Conservation (phyloP, 2,888 invertebrate species). For the Nomada hirtipes region DNA sequence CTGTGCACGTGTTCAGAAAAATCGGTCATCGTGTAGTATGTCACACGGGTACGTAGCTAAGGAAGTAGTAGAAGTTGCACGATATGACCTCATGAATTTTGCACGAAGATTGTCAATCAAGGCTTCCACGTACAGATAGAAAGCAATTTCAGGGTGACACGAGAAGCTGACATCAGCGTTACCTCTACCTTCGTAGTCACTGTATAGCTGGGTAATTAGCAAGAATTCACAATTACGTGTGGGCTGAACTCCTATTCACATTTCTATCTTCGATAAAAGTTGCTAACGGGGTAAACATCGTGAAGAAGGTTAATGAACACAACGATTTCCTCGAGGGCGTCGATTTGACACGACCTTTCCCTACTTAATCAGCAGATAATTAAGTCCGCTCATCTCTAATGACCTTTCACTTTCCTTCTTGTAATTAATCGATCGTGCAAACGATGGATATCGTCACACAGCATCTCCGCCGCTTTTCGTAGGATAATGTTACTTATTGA, state of each 20-base stretch:
- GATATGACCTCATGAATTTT: constrained; percentile 34
- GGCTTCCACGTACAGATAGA: constrained; percentile 26
- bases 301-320: constrained; percentile 34
- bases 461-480: neutral
- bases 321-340: constrained; percentile 37
- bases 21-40: neutral
- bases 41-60: neutral
- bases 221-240: neutral
- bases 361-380: constrained; percentile 66
- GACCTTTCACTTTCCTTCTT: constrained; percentile 35
- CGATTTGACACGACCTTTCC: constrained; percentile 33
- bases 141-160: constrained; percentile 37
- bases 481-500: too few species aligned
- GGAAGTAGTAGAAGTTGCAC: neutral
- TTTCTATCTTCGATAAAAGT: constrained; percentile 5
- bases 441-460: neutral
- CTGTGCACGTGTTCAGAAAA: neutral
- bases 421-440: constrained; percentile 14
- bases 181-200: constrained; percentile 2
- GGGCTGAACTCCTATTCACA: constrained; percentile 3
- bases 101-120: constrained; percentile 39
- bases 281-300: constrained; percentile 20
- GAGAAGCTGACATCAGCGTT: constrained; percentile 36
- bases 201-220: neutral
- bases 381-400: constrained; percentile 33